Base-by-base conservation (phyloP, 2,888 invertebrate genomes). In the Acronicta alni region DNA sequence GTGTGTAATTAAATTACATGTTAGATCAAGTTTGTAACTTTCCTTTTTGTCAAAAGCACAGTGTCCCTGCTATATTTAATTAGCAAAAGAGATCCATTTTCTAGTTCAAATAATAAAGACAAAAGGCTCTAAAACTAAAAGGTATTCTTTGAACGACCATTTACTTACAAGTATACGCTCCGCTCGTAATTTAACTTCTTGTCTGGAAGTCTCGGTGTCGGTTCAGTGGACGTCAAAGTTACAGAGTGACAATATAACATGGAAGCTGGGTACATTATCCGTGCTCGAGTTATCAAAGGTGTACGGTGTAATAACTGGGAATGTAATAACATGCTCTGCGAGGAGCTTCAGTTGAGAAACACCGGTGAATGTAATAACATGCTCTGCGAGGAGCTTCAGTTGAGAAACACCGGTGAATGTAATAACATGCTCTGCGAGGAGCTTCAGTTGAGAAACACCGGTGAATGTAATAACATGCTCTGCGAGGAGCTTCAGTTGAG, bases 261-360 rank as follows among this genome's bases (percentile, higher is more conserved):
- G 15, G 64, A 32, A 47, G 46, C 35, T 45, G 8, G 46, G 38
- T 41, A 71, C 44, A 48, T 66, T 71, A 58, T 48, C 42, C 35
- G 15, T 38, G 59, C 72, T 52, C 20, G 9, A 55, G 17, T 26
- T 66, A 39, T 72, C 67, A 68, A 68, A 68, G 57, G 30, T 41
- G 39, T 23, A 20, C 53, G 32, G 52, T 58, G 20, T 67, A 55
- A 48, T 56, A 56, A 48, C 37, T 35, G 65, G 2, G 18, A 41
- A 39, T 39, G 32, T 70, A 37, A 53, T 65, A 46, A 43, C 52
- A 30, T 17, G 44, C 47, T 37, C 35, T 30, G n/a, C 37, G 30
- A 57, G n/a, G 41, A 41, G 17, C 38, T 17, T 15, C 42, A 10
- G 16, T 53, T 26, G n/a, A 51, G 44, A 42, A 18, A 53, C 32